Conservation (phyloP, 2,113 vertebrate species). For the Forbesichthys papilliferus region DNA sequence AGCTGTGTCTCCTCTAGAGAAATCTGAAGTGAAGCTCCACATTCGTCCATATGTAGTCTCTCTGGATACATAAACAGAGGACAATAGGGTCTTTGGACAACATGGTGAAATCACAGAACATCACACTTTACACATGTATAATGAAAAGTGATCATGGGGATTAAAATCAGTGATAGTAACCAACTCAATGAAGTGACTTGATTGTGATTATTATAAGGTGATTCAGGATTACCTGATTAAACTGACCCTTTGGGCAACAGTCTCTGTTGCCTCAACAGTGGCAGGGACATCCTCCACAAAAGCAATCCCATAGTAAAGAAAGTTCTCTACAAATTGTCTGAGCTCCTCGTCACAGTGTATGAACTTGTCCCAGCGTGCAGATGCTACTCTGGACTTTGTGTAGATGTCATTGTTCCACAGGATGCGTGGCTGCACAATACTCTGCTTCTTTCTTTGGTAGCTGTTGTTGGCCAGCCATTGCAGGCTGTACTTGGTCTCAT, state of each 20-base stretch:
- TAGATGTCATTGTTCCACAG: constrained; percentile 88
- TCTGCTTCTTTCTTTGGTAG: constrained; percentile 84
- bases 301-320: constrained; percentile 87
- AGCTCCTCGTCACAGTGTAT: constrained; percentile 84
- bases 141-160: too few species aligned
- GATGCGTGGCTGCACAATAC: constrained; percentile 77
- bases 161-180: too few species aligned
- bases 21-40: constrained; percentile 93
- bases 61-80: constrained; percentile 59
- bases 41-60: constrained; percentile 91
- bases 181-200: too few species aligned
- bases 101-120: too few species aligned
- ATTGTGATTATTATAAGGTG: too few species aligned
- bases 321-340: constrained; percentile 85
- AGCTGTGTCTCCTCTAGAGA: constrained; percentile 88
- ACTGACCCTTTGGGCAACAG: constrained; percentile 80
- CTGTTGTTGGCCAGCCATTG: constrained; percentile 88
- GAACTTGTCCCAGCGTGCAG: constrained; percentile 78
- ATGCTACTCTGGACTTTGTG: constrained; percentile 73
- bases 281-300: constrained; percentile 87
- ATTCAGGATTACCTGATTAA: constrained; percentile 82
- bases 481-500: constrained; percentile 83
- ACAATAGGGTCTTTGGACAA: too few species aligned
- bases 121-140: too few species aligned
- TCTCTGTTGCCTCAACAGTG: constrained; percentile 86